Percentiles rank a stretch among this genome's conserved stretches.
Conservation (phyloP, 2,888 invertebrate species). For the Tenthredo mesomela region DNA sequence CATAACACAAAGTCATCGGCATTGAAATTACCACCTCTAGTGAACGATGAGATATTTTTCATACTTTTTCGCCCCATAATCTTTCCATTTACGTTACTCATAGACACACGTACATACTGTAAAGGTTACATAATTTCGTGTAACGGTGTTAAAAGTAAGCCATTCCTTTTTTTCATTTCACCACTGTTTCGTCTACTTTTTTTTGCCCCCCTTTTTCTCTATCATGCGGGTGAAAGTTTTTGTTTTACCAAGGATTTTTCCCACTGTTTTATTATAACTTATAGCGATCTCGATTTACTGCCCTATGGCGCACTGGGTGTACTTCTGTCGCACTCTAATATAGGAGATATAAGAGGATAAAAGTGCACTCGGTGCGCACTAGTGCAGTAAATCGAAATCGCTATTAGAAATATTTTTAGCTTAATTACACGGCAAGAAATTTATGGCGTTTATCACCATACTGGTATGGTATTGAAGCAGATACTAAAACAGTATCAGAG, state of each 20-base stretch:
- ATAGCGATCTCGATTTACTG: too few species aligned
- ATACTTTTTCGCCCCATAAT: background rate
- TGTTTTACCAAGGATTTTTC: background rate
- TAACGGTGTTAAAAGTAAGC: background rate
- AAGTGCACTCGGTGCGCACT: too few species aligned
- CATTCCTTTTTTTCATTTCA: background rate
- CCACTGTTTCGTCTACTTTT: background rate
- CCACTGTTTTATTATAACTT: background rate
- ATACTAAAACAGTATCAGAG: too few species aligned
- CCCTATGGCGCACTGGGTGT: too few species aligned
- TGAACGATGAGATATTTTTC: background rate
- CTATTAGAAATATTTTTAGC: background rate
- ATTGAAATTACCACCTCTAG: background rate
- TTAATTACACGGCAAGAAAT: too few species aligned
- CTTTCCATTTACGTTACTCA: background rate
- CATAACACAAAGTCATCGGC: background rate
- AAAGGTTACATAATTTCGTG: constrained; percentile 15
- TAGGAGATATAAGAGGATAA: too few species aligned
- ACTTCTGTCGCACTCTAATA: too few species aligned
- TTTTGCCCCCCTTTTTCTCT: background rate
- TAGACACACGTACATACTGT: constrained; percentile 9
- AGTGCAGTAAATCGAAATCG: too few species aligned
- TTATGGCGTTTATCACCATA: too few species aligned
- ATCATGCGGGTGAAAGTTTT: background rate
- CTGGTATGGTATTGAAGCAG: too few species aligned